phyloP scores from a whole-genome alignment of 2,113 vertebrate species.

The Dinomys branickii region DNA sequence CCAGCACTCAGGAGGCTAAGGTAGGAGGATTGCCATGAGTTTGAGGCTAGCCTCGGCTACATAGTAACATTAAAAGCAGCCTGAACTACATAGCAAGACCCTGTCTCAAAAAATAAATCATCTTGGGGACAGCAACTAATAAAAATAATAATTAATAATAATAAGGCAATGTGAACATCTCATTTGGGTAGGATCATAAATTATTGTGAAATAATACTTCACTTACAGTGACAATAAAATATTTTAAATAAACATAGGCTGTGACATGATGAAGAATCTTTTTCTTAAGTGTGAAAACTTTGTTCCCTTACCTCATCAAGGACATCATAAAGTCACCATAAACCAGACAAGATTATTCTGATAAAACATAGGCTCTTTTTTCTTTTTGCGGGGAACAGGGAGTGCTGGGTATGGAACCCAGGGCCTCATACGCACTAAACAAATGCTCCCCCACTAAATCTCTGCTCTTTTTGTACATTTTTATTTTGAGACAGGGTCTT shows the following conservation, averaged over 20 bases:
- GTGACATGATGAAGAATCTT: neutral
- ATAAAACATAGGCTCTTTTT: constrained; percentile 28
- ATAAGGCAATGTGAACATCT: neutral
- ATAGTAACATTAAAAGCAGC: neutral
- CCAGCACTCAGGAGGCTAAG: neutral
- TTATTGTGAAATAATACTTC: neutral
- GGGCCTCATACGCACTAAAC: neutral
- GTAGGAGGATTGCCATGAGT: neutral
- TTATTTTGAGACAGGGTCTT: neutral
- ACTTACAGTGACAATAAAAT: neutral
- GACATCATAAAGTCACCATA: neutral
- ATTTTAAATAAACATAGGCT: neutral
- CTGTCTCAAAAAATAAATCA: neutral
- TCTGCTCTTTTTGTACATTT: neutral
- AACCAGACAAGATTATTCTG: neutral
- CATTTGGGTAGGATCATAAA: neutral
- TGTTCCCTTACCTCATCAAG: neutral
- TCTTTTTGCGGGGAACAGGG: neutral
- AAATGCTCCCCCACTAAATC: neutral
- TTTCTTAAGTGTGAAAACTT: constrained; percentile 17
- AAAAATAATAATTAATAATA: neutral
- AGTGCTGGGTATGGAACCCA: neutral
- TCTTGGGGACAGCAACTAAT: neutral
- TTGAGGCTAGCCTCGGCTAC: neutral
- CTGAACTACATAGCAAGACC: neutral